Percentiles rank a stretch among this genome's conserved stretches.
These are phyloP conservation scores for Acanthurus leucopareius DNA, from an alignment of 2,797 vertebrate species.

Conservation along the genomic window DNA sequence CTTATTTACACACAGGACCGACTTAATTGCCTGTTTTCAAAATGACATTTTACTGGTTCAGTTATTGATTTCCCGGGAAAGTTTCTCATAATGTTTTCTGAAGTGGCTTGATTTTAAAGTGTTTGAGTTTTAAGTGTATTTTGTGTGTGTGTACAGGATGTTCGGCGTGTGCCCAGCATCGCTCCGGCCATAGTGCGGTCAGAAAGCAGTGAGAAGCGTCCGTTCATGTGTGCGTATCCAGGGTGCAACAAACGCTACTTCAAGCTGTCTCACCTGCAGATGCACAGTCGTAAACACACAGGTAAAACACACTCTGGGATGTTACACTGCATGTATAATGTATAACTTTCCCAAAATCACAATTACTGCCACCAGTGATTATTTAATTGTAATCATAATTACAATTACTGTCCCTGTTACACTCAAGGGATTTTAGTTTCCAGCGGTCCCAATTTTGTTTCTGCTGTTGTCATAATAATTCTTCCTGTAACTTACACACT, in stretches of 20 bases:
- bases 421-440: constrained; percentile 16
- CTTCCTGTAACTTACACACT: constrained; percentile 12
- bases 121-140: constrained; percentile 43
- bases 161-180: constrained; percentile 94
- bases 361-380: neutral
- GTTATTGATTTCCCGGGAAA: constrained; percentile 32
- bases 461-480: constrained; percentile 9
- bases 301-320: constrained; percentile 83
- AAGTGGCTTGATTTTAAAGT: constrained; percentile 39
- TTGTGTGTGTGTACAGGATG: constrained; percentile 85
- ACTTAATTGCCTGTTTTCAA: constrained; percentile 60
- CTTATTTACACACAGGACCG: constrained; percentile 49
- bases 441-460: neutral
- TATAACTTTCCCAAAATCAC: constrained; percentile 1
- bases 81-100: constrained; percentile 22
- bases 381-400: too few species aligned
- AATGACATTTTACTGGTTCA: constrained; percentile 58
- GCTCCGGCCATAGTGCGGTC: constrained; percentile 93
- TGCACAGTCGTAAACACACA: constrained; percentile 99
- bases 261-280: constrained; percentile 97
- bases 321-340: neutral
- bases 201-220: constrained; percentile 95
- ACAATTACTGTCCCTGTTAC: neutral
- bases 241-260: constrained; percentile 99
- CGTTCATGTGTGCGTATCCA: constrained; percentile 97